Evolutionary conservation across 2,797 vertebrate genomes (phyloP).

Genomic region (Microcaecilia unicolor): DNA sequence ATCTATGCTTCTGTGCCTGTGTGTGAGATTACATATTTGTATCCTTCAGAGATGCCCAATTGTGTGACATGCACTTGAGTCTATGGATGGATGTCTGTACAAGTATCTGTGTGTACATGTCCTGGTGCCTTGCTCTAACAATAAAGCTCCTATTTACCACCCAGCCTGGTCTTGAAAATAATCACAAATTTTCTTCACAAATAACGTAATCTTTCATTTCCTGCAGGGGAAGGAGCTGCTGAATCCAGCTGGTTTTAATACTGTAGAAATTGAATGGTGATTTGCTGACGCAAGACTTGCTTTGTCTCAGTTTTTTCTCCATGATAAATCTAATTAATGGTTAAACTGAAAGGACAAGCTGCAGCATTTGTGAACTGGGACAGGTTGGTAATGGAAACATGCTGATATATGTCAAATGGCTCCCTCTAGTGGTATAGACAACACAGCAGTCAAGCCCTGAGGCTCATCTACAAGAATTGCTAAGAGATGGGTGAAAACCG

Average conservation of each 20-base stretch:
- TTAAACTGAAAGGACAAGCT: too few species aligned
- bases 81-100: too few species aligned
- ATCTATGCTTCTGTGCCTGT: too few species aligned
- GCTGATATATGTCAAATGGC: constrained; percentile 25
- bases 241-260: constrained; percentile 22
- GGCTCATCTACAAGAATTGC: too few species aligned
- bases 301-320: constrained; percentile 20
- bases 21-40: too few species aligned
- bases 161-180: constrained; percentile 33
- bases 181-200: constrained; percentile 5
- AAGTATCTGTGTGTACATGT: too few species aligned
- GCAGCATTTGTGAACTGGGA: constrained; percentile 9
- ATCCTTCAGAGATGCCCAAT: too few species aligned
- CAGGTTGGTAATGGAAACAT: neutral
- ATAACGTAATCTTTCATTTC: constrained; percentile 9
- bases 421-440: constrained; percentile 39
- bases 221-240: constrained; percentile 18
- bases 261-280: constrained; percentile 16
- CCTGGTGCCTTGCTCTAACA: too few species aligned
- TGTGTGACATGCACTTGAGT: too few species aligned
- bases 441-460: too few species aligned
- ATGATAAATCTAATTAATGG: constrained; percentile 10
- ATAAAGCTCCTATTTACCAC: constrained; percentile 28
- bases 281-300: constrained; percentile 11
- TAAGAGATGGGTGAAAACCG: too few species aligned